These are phyloP conservation scores for Lepidotrigona ventralis DNA, from an alignment of 1,140 invertebrate species.

Conservation along the genomic window DNA sequence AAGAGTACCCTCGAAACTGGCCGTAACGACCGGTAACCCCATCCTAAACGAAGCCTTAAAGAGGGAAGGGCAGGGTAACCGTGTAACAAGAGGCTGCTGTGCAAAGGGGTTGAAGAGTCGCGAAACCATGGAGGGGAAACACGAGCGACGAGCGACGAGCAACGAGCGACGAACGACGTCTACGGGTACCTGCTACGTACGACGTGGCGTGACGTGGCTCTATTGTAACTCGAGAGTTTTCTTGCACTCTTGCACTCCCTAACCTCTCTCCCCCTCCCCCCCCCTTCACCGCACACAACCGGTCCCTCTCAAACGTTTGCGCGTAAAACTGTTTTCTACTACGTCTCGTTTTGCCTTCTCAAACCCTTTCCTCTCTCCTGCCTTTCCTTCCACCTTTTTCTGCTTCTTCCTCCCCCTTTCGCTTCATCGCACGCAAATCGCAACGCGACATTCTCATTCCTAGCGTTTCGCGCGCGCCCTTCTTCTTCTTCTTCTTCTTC, in stretches of 20 bases:
- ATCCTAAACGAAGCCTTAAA: constrained; percentile 76
- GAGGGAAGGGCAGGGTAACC: constrained; percentile 67
- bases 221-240: constrained; percentile 69
- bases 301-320: neutral
- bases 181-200: constrained; percentile 30
- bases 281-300: constrained; percentile 35
- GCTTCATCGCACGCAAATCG: no score
- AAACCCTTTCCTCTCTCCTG: neutral
- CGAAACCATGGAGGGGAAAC: constrained; percentile 52
- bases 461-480: neutral
- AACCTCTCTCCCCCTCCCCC: neutral
- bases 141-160: constrained; percentile 32
- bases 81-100: constrained; percentile 71
- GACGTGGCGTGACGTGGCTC: constrained; percentile 49
- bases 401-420: neutral
- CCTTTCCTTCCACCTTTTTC: neutral
- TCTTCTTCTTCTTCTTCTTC: no score
- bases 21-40: constrained; percentile 73
- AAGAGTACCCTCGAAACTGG: constrained; percentile 62
- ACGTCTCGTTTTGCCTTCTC: neutral
- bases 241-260: constrained; percentile 45
- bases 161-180: constrained; percentile 23
- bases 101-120: constrained; percentile 66
- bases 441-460: neutral
- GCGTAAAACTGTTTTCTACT: constrained; percentile 30